Conservation (phyloP, 2,888 invertebrate genomes). For the Drosophila kanekoi region DNA sequence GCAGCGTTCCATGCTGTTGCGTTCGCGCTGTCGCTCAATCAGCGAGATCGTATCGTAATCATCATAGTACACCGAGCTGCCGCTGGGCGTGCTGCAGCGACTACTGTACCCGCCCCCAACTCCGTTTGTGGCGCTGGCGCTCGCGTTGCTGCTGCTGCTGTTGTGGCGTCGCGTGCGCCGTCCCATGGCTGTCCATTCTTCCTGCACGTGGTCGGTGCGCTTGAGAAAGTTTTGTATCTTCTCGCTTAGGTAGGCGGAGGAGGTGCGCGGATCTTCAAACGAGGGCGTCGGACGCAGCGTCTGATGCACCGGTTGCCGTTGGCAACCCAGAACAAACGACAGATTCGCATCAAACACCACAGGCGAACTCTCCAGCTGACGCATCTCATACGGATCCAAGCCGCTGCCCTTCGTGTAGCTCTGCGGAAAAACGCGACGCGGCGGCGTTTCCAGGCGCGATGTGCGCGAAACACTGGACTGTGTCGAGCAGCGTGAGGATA, state of each 20-base stretch:
- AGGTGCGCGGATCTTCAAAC: constrained; percentile 90
- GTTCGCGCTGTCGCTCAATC: constrained; percentile 84
- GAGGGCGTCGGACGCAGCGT: constrained; percentile 91
- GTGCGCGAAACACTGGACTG: constrained; percentile 58
- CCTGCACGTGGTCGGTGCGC: constrained; percentile 94
- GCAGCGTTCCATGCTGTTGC: constrained; percentile 83
- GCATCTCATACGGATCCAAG: constrained; percentile 87
- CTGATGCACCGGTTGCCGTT: constrained; percentile 89
- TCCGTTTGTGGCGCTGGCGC: constrained; percentile 48
- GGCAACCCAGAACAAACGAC: constrained; percentile 91
- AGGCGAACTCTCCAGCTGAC: constrained; percentile 90
- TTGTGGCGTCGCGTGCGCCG: constrained; percentile 81
- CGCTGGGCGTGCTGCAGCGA: constrained; percentile 77
- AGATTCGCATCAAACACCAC: constrained; percentile 93
- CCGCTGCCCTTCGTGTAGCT: constrained; percentile 85
- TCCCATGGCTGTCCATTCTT: constrained; percentile 92
- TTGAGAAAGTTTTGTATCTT: constrained; percentile 93
- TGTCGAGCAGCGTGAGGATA: constrained; percentile 77
- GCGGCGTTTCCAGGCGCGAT: constrained; percentile 83
- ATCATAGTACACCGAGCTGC: constrained; percentile 74
- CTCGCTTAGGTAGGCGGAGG: constrained; percentile 90
- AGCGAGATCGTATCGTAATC: constrained; percentile 84
- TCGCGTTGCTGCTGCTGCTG: constrained; percentile 56
- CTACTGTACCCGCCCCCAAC: constrained; percentile 71
- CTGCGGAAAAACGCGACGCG: constrained; percentile 90